Conservation (phyloP, 2,888 invertebrate species). For the Heliconius erato region DNA sequence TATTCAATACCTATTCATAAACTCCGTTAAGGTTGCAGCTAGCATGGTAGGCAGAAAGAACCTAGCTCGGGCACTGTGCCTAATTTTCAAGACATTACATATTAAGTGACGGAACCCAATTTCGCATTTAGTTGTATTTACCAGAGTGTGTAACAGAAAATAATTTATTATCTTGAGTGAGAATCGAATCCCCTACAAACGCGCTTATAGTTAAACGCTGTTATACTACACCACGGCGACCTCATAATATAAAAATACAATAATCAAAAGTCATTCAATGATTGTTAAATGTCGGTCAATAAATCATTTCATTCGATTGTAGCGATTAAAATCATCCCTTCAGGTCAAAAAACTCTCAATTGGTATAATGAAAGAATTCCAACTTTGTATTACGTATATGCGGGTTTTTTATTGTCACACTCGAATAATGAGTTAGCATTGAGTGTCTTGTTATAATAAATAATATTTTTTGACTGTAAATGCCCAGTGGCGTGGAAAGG, state of each 20-base stretch:
- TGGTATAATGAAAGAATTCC: constrained; percentile 73
- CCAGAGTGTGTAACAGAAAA: not conserved
- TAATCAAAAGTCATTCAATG: constrained; percentile 34
- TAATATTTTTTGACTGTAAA: not conserved
- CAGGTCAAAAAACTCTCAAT: constrained; percentile 77
- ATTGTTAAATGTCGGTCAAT: constrained; percentile 47
- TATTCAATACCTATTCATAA: too few relatives aligned
- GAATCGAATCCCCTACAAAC: too few relatives aligned
- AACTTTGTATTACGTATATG: constrained; percentile 59
- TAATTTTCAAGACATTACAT: too few relatives aligned
- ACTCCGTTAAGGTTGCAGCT: too few relatives aligned
- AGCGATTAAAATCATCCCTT: constrained; percentile 72
- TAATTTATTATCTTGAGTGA: too few relatives aligned
- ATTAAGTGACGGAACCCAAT: too few relatives aligned
- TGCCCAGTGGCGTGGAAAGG: not conserved
- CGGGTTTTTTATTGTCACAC: constrained; percentile 66
- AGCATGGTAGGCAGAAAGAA: too few relatives aligned
- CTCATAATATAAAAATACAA: not conserved
- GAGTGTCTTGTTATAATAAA: constrained; percentile 18
- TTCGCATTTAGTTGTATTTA: too few relatives aligned
- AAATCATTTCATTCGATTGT: constrained; percentile 59
- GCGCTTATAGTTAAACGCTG: too few relatives aligned
- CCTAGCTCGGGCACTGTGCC: too few relatives aligned
- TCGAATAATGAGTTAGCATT: constrained; percentile 39
- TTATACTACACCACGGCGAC: too few relatives aligned